Conservation (phyloP, 1,140 invertebrate species). For the Papilio aristodemus region DNA sequence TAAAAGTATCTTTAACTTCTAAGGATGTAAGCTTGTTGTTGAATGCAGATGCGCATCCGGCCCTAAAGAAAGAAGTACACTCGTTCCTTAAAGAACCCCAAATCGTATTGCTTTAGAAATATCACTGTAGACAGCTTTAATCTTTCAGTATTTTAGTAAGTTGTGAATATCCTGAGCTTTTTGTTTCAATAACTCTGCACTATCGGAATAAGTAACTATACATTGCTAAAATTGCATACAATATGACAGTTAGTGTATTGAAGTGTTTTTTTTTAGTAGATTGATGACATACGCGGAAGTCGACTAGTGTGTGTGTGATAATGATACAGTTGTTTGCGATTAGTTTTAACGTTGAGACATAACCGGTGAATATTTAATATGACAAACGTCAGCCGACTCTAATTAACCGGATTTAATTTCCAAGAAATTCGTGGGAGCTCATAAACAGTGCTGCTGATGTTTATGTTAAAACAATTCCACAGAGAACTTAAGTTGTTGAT, state of each 20-base stretch:
- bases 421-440: not conserved
- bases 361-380: not conserved
- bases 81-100: too few relatives aligned
- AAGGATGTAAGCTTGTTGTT: too few relatives aligned
- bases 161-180: too few relatives aligned
- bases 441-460: not conserved
- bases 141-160: too few relatives aligned
- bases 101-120: too few relatives aligned
- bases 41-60: too few relatives aligned
- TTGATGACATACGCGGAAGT: not conserved
- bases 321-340: not conserved
- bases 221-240: too few relatives aligned
- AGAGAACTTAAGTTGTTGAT: not conserved
- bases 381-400: not conserved
- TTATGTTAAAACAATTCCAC: not conserved
- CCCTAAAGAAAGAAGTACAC: too few relatives aligned
- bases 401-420: slow-evolving; percentile 2
- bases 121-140: too few relatives aligned
- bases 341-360: slow-evolving; percentile 6
- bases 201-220: too few relatives aligned
- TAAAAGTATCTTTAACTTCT: not conserved
- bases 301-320: not conserved
- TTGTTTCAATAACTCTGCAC: too few relatives aligned
- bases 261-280: not conserved
- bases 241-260: too few relatives aligned